Evolutionary conservation across 2,888 invertebrate species (phyloP).

Genomic region (Diplazon laetatorius): DNA sequence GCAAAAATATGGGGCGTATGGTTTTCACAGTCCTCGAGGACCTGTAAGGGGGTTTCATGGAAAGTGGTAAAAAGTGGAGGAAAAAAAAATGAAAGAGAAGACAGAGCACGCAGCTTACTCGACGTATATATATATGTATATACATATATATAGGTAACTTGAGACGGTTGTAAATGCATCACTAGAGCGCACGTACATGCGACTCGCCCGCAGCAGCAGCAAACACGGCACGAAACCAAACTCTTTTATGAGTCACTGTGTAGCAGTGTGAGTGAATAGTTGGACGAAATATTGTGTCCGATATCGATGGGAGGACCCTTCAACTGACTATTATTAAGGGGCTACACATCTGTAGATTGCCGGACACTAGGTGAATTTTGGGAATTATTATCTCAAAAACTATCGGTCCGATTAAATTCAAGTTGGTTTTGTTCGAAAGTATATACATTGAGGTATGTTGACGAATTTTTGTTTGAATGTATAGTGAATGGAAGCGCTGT

Average conservation of each 20-base stretch:
- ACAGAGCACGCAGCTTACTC: constrained; percentile 35
- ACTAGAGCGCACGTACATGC: constrained; percentile 37
- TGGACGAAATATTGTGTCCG: constrained; percentile 24
- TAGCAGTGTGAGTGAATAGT: constrained; percentile 29
- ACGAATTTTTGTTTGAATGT: no score
- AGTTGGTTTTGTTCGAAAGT: no score
- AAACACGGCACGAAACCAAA: constrained; percentile 52
- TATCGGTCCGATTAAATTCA: no score
- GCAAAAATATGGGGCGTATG: background rate
- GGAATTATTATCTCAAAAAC: no score
- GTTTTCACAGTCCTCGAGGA: constrained; percentile 43
- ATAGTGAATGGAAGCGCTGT: no score
- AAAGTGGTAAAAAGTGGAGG: background rate
- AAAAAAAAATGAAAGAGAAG: background rate
- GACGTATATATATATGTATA: no score
- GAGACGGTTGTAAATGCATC: constrained; percentile 61
- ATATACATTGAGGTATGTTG: no score
- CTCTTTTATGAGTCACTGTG: constrained; percentile 61
- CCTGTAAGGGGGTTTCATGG: constrained; percentile 13
- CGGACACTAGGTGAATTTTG: no score
- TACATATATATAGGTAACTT: no score
- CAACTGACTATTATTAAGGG: background rate
- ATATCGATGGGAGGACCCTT: constrained; percentile 29
- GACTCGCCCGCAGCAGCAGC: constrained; percentile 27
- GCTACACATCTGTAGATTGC: no score